These are phyloP conservation scores for Anadara kagoshimensis DNA, from an alignment of 1,140 invertebrate genomes.

Conservation along the genomic window DNA sequence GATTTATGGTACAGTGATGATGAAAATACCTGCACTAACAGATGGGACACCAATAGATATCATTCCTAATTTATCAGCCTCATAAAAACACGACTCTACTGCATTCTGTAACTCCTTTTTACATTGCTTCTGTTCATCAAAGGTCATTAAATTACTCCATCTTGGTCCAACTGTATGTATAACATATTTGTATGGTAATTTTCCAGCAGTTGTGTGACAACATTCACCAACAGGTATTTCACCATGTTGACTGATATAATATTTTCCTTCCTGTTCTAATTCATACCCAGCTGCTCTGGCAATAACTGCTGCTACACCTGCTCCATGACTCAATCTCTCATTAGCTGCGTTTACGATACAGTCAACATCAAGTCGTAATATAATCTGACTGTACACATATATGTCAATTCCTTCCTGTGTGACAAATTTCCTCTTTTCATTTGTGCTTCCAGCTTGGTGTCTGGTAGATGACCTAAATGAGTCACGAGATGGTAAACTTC, in stretches of 20 bases:
- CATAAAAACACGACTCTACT: conserved; percentile 30
- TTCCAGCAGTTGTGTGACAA: conserved; percentile 39
- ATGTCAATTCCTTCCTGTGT: conserved; percentile 25
- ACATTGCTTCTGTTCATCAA: conserved; percentile 37
- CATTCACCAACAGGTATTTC: conserved; percentile 38
- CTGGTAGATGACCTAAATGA: too few species aligned
- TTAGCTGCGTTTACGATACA: conserved; percentile 95
- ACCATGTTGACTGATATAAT: conserved; percentile 37
- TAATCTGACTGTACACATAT: conserved; percentile 79
- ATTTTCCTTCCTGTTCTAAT: conserved; percentile 40
- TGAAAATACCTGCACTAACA: too few species aligned
- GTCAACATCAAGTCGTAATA: conserved; percentile 88
- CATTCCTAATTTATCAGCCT: conserved; percentile 7
- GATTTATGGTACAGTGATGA: too few species aligned
- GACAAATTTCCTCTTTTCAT: background rate
- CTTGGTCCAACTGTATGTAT: conserved; percentile 57
- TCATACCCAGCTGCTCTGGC: conserved; percentile 42
- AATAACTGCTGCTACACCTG: conserved; percentile 90
- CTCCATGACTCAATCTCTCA: conserved; percentile 83
- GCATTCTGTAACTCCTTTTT: conserved; percentile 22
- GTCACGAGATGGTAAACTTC: too few species aligned
- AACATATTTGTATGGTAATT: conserved; percentile 42
- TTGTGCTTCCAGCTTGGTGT: too few species aligned
- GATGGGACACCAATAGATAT: conserved; percentile 43
- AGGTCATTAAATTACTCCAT: conserved; percentile 32